Percentiles rank a stretch among this genome's conserved stretches.
These are phyloP conservation scores for Masticophis lateralis DNA, from an alignment of 2,797 vertebrate genomes.

Conservation along the genomic window DNA sequence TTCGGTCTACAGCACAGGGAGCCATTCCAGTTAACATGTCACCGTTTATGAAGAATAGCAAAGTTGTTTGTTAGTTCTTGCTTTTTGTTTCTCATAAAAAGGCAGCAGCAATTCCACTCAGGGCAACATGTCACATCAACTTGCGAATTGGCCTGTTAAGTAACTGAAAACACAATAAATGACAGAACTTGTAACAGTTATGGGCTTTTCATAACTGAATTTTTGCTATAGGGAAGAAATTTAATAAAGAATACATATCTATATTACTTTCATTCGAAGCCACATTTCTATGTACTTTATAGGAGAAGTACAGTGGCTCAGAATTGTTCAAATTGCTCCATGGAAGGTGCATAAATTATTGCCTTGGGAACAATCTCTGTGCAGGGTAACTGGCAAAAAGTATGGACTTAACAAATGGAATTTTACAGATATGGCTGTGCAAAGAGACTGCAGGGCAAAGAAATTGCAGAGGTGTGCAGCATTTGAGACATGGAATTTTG, in stretches of 20 bases:
- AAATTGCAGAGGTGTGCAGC: not conserved
- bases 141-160: conserved; percentile 4
- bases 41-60: not conserved
- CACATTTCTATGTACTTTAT: not conserved
- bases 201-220: not conserved
- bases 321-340: not conserved
- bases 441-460: not conserved
- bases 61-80: not conserved
- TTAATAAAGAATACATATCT: not conserved
- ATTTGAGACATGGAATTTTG: not conserved
- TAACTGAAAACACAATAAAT: not conserved
- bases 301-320: not conserved
- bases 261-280: not conserved
- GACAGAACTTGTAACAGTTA: not conserved
- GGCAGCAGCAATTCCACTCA: accelerated
- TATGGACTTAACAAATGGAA: no score
- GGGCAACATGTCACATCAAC: not conserved
- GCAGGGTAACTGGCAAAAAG: not conserved
- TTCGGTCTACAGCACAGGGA: not conserved
- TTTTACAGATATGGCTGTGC: not conserved
- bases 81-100: not conserved
- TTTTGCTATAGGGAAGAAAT: not conserved
- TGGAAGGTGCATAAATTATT: not conserved
- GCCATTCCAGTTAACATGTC: not conserved
- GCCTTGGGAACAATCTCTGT: not conserved